phyloP scores from a whole-genome alignment of 2,113 vertebrate genomes.

The Melanerpes formicivorus region DNA sequence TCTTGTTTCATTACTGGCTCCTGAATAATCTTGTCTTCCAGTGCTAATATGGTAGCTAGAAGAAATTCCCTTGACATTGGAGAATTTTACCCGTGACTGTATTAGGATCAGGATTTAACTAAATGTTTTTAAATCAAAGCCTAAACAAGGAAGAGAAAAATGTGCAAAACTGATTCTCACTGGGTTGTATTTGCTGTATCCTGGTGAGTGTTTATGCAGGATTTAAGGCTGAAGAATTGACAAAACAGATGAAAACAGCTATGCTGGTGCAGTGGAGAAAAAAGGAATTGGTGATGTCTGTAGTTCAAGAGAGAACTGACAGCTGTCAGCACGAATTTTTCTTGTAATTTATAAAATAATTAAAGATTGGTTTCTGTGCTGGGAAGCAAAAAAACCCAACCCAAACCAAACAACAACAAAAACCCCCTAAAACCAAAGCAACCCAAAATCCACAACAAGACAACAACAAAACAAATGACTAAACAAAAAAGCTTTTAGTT shows the following conservation, averaged over 20 bases:
- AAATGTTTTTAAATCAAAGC: neutral
- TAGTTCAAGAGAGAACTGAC: neutral
- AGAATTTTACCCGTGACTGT: neutral
- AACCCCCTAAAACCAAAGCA: too few species aligned
- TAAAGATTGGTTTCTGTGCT: neutral
- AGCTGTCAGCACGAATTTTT: neutral
- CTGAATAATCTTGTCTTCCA: neutral
- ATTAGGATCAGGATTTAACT: neutral
- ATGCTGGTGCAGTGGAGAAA: neutral
- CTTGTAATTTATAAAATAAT: neutral
- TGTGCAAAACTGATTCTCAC: neutral
- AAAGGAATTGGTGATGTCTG: neutral
- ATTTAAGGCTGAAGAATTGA: neutral
- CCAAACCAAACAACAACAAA: too few species aligned
- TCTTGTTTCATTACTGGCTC: neutral
- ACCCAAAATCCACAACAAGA: too few species aligned
- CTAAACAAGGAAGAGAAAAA: neutral
- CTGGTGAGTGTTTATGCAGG: neutral
- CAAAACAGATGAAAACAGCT: neutral
- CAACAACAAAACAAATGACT: too few species aligned
- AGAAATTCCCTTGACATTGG: neutral
- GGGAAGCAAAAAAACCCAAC: neutral
- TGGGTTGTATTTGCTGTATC: neutral
- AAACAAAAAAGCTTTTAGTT: neutral
- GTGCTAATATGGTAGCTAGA: neutral